A percentile compares a stretch with the other conserved stretches of the same genome.
Evolutionary conservation across 2,797 vertebrate species (phyloP).

Genomic region (Scyliorhinus canicula): DNA sequence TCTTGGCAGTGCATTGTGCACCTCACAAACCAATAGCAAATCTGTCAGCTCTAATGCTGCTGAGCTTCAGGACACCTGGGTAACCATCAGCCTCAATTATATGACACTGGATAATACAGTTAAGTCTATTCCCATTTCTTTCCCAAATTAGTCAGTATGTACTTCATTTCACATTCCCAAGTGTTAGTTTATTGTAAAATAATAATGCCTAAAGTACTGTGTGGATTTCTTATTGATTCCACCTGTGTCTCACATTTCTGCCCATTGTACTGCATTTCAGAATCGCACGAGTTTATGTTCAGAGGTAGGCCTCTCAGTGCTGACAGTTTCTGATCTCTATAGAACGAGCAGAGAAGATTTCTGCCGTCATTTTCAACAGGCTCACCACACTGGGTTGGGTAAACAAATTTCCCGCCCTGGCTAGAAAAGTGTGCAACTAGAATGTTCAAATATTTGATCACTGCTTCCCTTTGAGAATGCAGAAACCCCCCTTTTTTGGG

Average conservation of each 20-base stretch:
- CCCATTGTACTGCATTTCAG: neutral
- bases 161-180: neutral
- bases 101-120: constrained; percentile 36
- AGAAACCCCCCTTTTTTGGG: neutral
- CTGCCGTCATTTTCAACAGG: neutral
- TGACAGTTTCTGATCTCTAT: neutral
- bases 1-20: constrained; percentile 48
- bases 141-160: neutral
- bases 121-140: constrained; percentile 39
- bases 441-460: neutral
- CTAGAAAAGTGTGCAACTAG: neutral
- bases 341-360: neutral
- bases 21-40: constrained; percentile 51
- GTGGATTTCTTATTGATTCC: neutral
- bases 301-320: neutral
- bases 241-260: neutral
- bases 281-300: neutral
- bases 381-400: neutral
- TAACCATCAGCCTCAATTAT: constrained; percentile 49
- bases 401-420: neutral
- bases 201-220: neutral
- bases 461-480: neutral
- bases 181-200: neutral
- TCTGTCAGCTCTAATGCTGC: constrained; percentile 56
- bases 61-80: constrained; percentile 59